Percentiles rank a stretch among this genome's conserved stretches.
Conservation (phyloP, 2,113 vertebrate genomes). For the Corynorhinus townsendii region DNA sequence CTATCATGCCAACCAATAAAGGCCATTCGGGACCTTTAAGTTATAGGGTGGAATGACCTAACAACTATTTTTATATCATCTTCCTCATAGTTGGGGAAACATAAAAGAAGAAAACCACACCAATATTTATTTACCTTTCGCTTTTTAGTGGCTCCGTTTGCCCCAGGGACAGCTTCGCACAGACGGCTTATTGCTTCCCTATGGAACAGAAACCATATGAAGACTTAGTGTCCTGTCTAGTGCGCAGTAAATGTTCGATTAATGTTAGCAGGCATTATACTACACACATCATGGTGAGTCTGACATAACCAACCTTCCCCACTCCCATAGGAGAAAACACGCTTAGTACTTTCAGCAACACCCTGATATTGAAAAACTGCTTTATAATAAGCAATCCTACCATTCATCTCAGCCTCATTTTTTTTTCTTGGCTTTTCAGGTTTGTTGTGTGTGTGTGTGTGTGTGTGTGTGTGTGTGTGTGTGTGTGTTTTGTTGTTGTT, state of each 20-base stretch:
- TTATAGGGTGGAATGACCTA: background rate
- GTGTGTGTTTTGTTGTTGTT: no score
- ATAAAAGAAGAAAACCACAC: background rate
- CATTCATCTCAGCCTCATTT: background rate
- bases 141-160: constrained; percentile 84
- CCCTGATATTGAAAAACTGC: background rate
- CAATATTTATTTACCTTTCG: constrained; percentile 88
- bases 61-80: constrained; percentile 8
- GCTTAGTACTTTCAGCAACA: background rate
- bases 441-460: background rate
- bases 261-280: background rate
- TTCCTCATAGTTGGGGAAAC: constrained; percentile 19
- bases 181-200: constrained; percentile 95
- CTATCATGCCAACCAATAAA: background rate
- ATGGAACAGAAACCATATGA: constrained; percentile 69
- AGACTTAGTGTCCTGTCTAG: constrained; percentile 40
- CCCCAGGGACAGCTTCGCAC: constrained; percentile 86
- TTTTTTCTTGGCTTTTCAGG: background rate
- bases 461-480: background rate
- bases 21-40: background rate
- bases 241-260: background rate
- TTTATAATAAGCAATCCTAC: background rate
- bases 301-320: background rate
- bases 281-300: background rate
- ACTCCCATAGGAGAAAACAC: background rate